A percentile compares a stretch with the other conserved stretches of the same genome.
Evolutionary conservation across 2,113 vertebrate genomes (phyloP).

Genomic region (Zingel zingel): DNA sequence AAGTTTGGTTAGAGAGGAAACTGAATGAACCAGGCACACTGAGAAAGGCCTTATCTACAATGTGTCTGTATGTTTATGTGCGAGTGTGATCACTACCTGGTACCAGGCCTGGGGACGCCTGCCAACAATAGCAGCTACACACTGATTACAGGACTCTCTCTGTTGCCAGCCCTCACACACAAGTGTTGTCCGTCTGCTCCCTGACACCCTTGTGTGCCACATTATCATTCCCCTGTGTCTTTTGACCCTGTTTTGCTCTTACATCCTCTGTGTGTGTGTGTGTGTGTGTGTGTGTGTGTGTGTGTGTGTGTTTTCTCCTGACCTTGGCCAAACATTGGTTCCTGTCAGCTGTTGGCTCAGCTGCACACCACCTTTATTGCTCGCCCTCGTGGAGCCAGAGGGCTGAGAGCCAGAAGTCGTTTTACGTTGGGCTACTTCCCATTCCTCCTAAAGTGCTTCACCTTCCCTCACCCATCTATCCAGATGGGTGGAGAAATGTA

Average conservation of each 20-base stretch:
- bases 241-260: conserved; percentile 50
- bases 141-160: conserved; percentile 25
- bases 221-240: conserved; percentile 49
- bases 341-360: conserved; percentile 78
- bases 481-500: conserved; percentile 25
- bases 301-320: conserved; percentile 45
- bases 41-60: neutral
- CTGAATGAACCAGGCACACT: conserved; percentile 4
- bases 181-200: conserved; percentile 28
- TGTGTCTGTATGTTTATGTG: neutral
- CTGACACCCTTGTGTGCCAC: conserved; percentile 33
- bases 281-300: neutral
- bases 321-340: conserved; percentile 75
- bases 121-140: conserved; percentile 47
- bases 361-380: conserved; percentile 68
- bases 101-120: conserved; percentile 6
- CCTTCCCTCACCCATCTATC: conserved; percentile 42
- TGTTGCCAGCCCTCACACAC: neutral
- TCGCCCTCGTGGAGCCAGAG: conserved; percentile 46
- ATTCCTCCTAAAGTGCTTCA: conserved; percentile 39
- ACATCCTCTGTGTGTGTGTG: conserved; percentile 15
- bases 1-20: neutral
- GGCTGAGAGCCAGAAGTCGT: conserved; percentile 58
- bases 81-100: conserved; percentile 23
- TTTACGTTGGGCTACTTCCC: conserved; percentile 39